Evolutionary conservation across 2,888 invertebrate genomes (phyloP).

Genomic region (Tortricodes alternella): DNA sequence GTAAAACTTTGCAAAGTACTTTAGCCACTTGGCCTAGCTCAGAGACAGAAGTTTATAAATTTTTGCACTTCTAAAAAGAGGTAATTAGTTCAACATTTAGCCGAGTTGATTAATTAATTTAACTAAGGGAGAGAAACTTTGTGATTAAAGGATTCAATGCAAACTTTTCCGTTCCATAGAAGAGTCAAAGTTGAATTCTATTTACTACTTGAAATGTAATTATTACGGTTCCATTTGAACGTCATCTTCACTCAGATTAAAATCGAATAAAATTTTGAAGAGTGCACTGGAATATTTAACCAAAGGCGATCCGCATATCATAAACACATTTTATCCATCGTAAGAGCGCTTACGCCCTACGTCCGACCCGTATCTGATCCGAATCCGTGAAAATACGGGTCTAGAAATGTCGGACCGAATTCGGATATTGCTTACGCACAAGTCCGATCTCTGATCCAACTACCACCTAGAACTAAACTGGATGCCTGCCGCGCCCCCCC

Average conservation of each 20-base stretch:
- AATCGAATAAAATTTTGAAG: too few relatives aligned
- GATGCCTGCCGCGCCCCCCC: too few relatives aligned
- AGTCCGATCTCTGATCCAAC: too few relatives aligned
- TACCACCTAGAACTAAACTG: too few relatives aligned
- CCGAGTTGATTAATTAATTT: constrained; percentile 25
- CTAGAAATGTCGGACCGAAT: too few relatives aligned
- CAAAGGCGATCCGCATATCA: too few relatives aligned
- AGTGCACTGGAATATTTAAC: too few relatives aligned
- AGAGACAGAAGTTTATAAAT: constrained; percentile 7
- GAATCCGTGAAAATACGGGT: too few relatives aligned
- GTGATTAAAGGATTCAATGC: constrained; percentile 17
- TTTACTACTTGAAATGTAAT: not conserved
- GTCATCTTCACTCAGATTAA: not conserved
- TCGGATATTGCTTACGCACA: too few relatives aligned
- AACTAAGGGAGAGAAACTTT: constrained; percentile 23
- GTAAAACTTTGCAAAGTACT: not conserved
- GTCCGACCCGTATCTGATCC: too few relatives aligned
- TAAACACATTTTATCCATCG: too few relatives aligned
- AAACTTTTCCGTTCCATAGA: constrained; percentile 17
- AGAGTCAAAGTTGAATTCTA: constrained; percentile 5
- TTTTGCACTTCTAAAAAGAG: constrained; percentile 10
- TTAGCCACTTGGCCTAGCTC: not conserved
- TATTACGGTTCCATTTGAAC: not conserved
- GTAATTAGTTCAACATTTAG: constrained; percentile 18
- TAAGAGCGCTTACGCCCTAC: too few relatives aligned